Conservation (phyloP, 2,888 invertebrate genomes). For the Drosophila mimica region DNA sequence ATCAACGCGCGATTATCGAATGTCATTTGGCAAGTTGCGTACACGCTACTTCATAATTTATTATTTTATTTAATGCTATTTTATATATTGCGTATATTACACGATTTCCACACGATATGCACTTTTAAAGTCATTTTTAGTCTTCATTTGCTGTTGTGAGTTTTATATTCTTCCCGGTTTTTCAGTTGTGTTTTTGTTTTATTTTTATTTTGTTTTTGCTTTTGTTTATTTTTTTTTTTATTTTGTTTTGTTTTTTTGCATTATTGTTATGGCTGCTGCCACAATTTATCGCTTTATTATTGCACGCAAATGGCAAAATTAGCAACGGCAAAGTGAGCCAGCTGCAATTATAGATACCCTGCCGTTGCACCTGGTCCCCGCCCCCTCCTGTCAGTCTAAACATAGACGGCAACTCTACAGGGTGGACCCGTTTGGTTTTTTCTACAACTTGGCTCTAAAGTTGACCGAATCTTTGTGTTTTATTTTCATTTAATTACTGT, state of each 20-base stretch:
- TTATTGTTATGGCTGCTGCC: slow-evolving; percentile 39
- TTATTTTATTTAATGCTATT: background rate
- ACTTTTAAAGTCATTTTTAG: background rate
- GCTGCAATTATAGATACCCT: slow-evolving; percentile 52
- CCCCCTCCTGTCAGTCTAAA: background rate
- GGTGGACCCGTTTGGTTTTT: slow-evolving; percentile 62
- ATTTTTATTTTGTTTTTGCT: background rate
- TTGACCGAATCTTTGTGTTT: slow-evolving; percentile 75
- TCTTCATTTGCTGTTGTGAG: slow-evolving; percentile 49
- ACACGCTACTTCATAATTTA: slow-evolving; percentile 16
- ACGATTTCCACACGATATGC: slow-evolving; percentile 20
- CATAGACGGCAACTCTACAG: slow-evolving; percentile 21
- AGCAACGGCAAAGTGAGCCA: slow-evolving; percentile 45
- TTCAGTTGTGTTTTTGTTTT: slow-evolving; percentile 23
- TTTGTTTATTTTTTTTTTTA: background rate
- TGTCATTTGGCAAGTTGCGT: slow-evolving; percentile 46
- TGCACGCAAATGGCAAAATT: slow-evolving; percentile 76
- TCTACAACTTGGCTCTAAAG: slow-evolving; percentile 33
- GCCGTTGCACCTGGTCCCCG: background rate
- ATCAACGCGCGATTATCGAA: slow-evolving; percentile 11
- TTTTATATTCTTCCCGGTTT: slow-evolving; percentile 58
- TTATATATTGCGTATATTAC: background rate
- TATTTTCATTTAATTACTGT: slow-evolving; percentile 79
- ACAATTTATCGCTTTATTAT: slow-evolving; percentile 69
- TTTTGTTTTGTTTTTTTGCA: background rate